Evolutionary conservation across 1,140 invertebrate genomes (phyloP).

Genomic region (Euura saliciscinereae): DNA sequence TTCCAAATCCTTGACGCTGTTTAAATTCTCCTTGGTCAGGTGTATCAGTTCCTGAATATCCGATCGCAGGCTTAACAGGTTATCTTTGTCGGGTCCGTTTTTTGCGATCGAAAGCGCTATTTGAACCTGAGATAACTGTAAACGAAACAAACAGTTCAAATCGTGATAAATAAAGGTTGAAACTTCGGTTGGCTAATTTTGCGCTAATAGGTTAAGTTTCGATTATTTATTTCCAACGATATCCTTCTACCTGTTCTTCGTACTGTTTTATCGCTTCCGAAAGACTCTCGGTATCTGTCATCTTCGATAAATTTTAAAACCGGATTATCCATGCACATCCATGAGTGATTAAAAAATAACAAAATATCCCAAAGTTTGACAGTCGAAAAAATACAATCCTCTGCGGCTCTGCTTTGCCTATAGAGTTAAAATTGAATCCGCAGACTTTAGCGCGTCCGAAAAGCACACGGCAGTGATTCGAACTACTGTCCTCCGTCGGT

Average conservation of each 20-base stretch:
- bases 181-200: not conserved
- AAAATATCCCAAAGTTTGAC: too few relatives aligned
- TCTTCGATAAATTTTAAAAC: conserved; percentile 15
- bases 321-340: too few relatives aligned
- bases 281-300: conserved; percentile 45
- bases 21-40: conserved; percentile 66
- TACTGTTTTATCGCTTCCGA: conserved; percentile 58
- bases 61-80: conserved; percentile 64
- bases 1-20: conserved; percentile 36
- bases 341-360: too few relatives aligned
- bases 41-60: conserved; percentile 70
- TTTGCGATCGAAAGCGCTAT: conserved; percentile 59
- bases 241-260: conserved; percentile 56
- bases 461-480: too few relatives aligned
- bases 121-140: conserved; percentile 67
- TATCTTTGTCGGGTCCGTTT: conserved; percentile 61
- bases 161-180: conserved; percentile 22
- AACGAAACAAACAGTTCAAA: conserved; percentile 25
- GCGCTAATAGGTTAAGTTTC: conserved; percentile 3
- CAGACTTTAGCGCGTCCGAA: too few relatives aligned
- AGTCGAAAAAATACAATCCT: too few relatives aligned
- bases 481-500: too few relatives aligned
- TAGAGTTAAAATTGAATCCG: too few relatives aligned
- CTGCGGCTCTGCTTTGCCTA: too few relatives aligned
- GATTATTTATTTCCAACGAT: not conserved